Evolutionary conservation across 2,113 vertebrate genomes (phyloP), one percentile per base, ranked within the genome.

Genomic region (Urocitellus parryii): DNA sequence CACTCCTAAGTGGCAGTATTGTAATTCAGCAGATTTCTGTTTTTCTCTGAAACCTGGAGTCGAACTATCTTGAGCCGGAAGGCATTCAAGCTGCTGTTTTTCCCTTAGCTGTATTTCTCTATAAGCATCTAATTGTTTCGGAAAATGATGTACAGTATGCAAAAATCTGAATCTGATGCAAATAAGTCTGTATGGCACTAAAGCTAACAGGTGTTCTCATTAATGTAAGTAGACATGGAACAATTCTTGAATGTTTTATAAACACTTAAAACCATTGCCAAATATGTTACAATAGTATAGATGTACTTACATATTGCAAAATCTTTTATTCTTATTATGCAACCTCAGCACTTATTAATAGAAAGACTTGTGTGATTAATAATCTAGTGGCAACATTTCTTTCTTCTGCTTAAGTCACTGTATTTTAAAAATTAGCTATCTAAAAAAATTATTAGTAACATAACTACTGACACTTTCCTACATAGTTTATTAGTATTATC

Each of bases 191-290:
- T 78, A 95, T 80, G 80, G 98, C 97, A 97, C 97, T 97, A 97
- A 98, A 98, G 98, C 97, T 98, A 98, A 98, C 99, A 99, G 98
- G 98, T 99, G 98, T 99, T 99, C 98, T 98, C 98, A 98, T 98
- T 98, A 98, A 98, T 97, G 98, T 98, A 98, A 98, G 98, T 98
- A 99, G 98, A 98, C 98, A 98, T 98, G 97, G 98, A 99, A 98
- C 98, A 80, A 98, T 98, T 98, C 98, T 98, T 98, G 97, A 98
- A 98, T 98, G 98, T 98, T 98, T 98, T 98, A 98, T 98, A 98
- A 98, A 98, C 97, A 98, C 96, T 98, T 97, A 97, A 97, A 98
- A 98, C 98, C 98, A 97, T 39, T 80, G 97, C 97, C 98, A 98
- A 98, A 98, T 92, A 98, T 5, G 22, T 97, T 98, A 97, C 97